Conservation (phyloP, 2,113 vertebrate species). For the Ciconia maguari region DNA sequence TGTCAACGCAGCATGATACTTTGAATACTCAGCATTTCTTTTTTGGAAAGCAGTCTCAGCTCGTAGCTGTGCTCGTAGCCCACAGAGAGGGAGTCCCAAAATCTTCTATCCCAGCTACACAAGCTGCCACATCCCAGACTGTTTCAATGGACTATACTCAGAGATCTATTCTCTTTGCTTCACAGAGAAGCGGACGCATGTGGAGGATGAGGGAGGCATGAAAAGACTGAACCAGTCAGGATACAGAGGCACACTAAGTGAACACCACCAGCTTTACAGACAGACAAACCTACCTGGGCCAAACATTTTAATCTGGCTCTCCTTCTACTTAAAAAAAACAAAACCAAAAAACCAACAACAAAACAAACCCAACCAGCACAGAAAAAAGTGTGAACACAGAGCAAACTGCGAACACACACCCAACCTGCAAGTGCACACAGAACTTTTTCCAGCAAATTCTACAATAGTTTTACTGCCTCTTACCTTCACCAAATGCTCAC, state of each 20-base stretch:
- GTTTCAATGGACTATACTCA: not conserved
- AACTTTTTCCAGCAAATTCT: not conserved
- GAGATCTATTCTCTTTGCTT: accelerated
- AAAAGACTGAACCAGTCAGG: not conserved
- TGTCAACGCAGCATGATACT: not conserved
- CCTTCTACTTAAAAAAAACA: not conserved
- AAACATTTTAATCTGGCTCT: not conserved
- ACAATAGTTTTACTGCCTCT: not conserved
- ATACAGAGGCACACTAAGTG: not conserved
- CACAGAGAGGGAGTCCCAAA: not conserved
- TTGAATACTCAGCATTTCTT: not conserved
- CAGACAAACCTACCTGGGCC: not conserved
- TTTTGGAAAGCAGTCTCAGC: not conserved
- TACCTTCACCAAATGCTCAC: not conserved
- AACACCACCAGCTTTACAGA: not conserved
- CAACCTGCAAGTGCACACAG: not conserved
- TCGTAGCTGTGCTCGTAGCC: not conserved
- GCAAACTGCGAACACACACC: accelerated
- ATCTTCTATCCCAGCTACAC: not conserved
- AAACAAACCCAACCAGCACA: not conserved
- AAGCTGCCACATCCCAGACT: not conserved
- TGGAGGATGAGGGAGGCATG: not conserved
- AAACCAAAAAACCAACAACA: too few species aligned
- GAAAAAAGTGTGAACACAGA: not conserved
- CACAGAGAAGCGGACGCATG: accelerated